Conservation (phyloP, 1,140 invertebrate genomes). For the Papilio aristodemus region DNA sequence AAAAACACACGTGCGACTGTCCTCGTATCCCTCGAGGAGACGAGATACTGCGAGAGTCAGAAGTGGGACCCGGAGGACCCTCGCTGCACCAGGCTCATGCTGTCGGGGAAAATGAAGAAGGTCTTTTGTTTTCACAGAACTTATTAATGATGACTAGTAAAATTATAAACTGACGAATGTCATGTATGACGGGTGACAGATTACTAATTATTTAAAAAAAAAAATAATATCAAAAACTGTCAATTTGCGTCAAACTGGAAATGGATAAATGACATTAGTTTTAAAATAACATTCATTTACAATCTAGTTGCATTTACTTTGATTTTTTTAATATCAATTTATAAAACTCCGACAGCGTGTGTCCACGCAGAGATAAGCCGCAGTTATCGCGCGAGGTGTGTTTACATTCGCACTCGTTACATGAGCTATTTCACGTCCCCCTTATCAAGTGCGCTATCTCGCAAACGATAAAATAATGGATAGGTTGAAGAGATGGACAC, state of each 20-base stretch:
- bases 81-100: conserved; percentile 86
- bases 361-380: conserved; percentile 5
- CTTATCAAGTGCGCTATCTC: conserved; percentile 28
- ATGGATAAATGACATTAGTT: too few species aligned
- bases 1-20: conserved; percentile 84
- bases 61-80: conserved; percentile 90
- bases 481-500: background rate
- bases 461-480: conserved; percentile 18
- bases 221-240: too few species aligned
- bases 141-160: too few species aligned
- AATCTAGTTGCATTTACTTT: background rate
- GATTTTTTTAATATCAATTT: background rate
- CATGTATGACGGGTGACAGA: too few species aligned
- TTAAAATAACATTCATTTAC: too few species aligned
- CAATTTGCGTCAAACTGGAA: too few species aligned
- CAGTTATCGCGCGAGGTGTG: background rate
- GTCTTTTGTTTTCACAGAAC: conserved; percentile 75
- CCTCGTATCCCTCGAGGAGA: conserved; percentile 85
- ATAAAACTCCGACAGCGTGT: background rate
- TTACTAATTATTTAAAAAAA: too few species aligned
- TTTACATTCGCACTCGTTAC: conserved; percentile 28
- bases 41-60: conserved; percentile 83
- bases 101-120: conserved; percentile 85
- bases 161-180: background rate
- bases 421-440: conserved; percentile 35